Evolutionary conservation across 1,140 invertebrate species (phyloP).

Genomic region (Metopolophium dirhodum): DNA sequence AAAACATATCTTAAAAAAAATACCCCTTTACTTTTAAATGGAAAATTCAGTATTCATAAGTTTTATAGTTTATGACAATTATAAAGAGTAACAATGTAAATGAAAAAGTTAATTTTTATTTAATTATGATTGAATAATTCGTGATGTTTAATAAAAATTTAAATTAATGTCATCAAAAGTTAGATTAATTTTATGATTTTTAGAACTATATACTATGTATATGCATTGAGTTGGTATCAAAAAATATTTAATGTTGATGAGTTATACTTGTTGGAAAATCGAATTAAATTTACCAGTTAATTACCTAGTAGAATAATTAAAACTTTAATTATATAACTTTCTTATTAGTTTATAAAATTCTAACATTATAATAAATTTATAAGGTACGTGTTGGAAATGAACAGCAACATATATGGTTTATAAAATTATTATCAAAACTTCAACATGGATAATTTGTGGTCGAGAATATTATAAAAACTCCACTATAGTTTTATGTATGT

Average conservation of each 20-base stretch:
- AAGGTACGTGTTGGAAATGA: background rate
- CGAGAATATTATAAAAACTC: background rate
- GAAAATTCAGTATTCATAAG: background rate
- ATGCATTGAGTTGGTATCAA: background rate
- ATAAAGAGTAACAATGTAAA: background rate
- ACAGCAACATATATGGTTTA: background rate
- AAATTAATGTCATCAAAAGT: background rate
- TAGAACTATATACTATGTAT: background rate
- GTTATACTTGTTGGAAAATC: background rate
- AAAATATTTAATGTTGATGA: background rate
- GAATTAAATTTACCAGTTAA: background rate
- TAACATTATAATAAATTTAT: background rate
- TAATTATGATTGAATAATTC: background rate
- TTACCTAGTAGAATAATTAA: background rate
- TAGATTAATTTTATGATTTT: background rate
- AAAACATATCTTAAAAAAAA: background rate
- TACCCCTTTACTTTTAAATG: background rate
- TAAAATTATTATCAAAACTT: background rate
- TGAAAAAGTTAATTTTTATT: background rate
- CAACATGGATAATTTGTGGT: background rate
- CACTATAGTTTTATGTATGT: background rate
- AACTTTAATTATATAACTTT: background rate
- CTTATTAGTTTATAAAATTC: background rate
- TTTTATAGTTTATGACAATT: background rate
- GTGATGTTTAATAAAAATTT: background rate